Evolutionary conservation across 2,888 invertebrate species (phyloP), one percentile per base, ranked within the genome.

Genomic region (Amblyjoppa fuscipennis): DNA sequence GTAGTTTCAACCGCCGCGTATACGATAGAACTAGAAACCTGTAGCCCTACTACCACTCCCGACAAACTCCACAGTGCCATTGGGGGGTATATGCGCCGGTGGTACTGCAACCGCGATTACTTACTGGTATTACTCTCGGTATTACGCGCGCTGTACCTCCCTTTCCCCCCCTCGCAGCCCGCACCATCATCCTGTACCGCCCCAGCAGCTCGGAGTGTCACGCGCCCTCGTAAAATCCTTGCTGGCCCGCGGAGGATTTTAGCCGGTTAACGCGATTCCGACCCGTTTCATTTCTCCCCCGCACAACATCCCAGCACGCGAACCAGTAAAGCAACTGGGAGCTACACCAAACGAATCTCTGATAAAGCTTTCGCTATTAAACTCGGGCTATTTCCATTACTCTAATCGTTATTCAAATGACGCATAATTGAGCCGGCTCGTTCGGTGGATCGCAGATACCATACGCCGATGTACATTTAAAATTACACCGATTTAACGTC

Each of bases 101-200:
- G 71, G 74, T 74, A 61, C 81, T 74, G 74, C 84, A 84, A 84
- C 87, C 81, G 73, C 84, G 87, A 86, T 88, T 88, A 88, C 87
- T 87, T 88, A 87, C 83, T 68, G 87, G 85, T 84, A 86, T 87
- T 88, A 88, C 85, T 80, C 82, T 64, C 80, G 87, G 78, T 71
- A 85, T 87, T 85, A 87, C 85, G 70, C 73, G 79, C 77, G 41
- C 77, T 25, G 66, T 38, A 45, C 31, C 59, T 45, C 49, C 25
- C 25, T 34, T n/a, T 20, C 20, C 20, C 59, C 28, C 68, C 71
- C 16, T 34, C 31, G 64, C 31, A 34, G n/a, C 31, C 61, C n/a
- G 61, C n/a, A 56, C 53, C 20, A 7, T 56, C 53, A 56, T 20
- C 20, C 20, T 9, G n/a, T 20, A 16, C 28, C 34, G 16, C 64